Conservation (phyloP, 2,888 invertebrate species). For the Incurvaria masculella region DNA sequence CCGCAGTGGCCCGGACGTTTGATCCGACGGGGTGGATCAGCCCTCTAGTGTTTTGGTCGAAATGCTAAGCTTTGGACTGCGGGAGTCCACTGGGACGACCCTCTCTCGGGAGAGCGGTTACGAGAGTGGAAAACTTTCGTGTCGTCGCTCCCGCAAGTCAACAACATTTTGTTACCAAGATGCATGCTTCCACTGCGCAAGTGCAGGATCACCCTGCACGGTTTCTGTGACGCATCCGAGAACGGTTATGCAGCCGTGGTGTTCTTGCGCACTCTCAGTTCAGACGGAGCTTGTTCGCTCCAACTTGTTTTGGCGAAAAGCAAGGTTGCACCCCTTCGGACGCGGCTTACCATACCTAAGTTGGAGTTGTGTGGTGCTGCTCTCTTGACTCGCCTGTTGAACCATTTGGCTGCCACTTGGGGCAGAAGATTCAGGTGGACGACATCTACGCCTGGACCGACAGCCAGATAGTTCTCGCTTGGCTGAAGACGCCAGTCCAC, state of each 20-base stretch:
- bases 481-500: background rate
- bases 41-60: conserved; percentile 1
- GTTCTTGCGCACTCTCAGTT: background rate
- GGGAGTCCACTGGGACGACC: background rate
- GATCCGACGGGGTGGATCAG: background rate
- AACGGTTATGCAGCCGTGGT: conserved; percentile 4
- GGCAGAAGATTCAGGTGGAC: background rate
- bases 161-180: no score
- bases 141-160: no score
- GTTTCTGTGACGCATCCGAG: conserved; percentile 4
- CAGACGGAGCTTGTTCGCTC: background rate
- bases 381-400: background rate
- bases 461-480: background rate
- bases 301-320: conserved; percentile 2
- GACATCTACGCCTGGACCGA: conserved; percentile 1
- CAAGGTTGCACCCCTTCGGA: conserved; percentile 1
- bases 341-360: conserved; percentile 1
- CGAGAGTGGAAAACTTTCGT: no score
- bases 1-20: background rate
- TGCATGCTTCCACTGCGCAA: no score
- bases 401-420: background rate
- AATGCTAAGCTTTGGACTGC: conserved; percentile 2
- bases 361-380: conserved; percentile 2
- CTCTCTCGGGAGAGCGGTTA: no score
- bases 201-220: background rate